Evolutionary conservation across 2,113 vertebrate species (phyloP).

Genomic region (Cebus imitator): DNA sequence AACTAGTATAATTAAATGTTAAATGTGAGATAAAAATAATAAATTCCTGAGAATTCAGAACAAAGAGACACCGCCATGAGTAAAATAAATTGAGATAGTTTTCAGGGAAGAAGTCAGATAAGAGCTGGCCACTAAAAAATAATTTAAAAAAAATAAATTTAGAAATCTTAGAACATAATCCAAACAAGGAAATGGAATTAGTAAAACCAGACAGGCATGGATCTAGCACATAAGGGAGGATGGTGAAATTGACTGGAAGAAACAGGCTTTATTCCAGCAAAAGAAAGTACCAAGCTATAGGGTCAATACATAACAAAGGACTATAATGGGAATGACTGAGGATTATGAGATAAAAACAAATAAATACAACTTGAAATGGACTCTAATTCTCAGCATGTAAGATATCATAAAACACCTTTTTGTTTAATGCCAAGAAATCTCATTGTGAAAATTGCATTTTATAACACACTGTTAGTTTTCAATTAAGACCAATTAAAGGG

Average conservation of each 20-base stretch:
- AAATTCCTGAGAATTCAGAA: neutral
- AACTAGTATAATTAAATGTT: neutral
- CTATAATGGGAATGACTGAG: neutral
- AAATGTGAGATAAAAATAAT: slow-evolving; percentile 12
- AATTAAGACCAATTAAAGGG: neutral
- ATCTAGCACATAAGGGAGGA: neutral
- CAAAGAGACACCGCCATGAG: neutral
- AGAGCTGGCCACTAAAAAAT: neutral
- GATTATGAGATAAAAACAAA: neutral
- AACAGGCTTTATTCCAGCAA: neutral
- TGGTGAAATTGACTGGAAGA: neutral
- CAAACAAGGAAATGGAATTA: neutral
- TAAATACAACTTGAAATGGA: neutral
- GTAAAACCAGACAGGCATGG: neutral
- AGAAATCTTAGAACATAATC: neutral
- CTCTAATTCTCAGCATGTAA: neutral
- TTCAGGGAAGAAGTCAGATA: neutral
- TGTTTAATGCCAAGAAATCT: slow-evolving; percentile 37
- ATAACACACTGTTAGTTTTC: neutral
- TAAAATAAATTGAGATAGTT: neutral
- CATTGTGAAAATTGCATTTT: slow-evolving; percentile 26
- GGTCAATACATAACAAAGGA: neutral
- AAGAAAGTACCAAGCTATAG: neutral
- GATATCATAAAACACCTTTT: neutral
- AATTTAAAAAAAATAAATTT: neutral